These are phyloP conservation scores for Ceratitis capitata DNA, from an alignment of 1,140 invertebrate species.

Conservation along the genomic window DNA sequence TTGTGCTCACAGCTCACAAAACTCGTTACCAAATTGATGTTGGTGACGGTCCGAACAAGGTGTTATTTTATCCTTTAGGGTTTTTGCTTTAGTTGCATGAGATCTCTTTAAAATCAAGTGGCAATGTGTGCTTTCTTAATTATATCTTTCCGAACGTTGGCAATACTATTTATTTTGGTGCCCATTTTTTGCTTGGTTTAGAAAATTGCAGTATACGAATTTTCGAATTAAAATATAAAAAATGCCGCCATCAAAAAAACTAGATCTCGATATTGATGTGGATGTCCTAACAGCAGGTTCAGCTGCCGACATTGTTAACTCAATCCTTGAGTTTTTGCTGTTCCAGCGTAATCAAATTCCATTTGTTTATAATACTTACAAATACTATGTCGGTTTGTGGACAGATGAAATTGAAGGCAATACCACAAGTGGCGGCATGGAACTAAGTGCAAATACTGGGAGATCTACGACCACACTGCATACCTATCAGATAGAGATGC, in stretches of 20 bases:
- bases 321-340: conserved; percentile 55
- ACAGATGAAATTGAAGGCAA: conserved; percentile 34
- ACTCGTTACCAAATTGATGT: no score
- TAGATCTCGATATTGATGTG: conserved; percentile 51
- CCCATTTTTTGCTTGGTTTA: neutral
- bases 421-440: neutral
- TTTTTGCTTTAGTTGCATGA: no score
- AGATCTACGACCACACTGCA: conserved; percentile 37
- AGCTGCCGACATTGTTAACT: conserved; percentile 54
- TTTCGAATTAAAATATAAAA: neutral
- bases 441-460: neutral
- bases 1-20: no score
- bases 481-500: conserved; percentile 51
- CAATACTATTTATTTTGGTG: neutral
- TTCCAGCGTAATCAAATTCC: conserved; percentile 60
- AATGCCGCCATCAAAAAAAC: conserved; percentile 45
- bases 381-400: conserved; percentile 59
- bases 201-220: neutral
- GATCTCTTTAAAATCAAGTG: no score
- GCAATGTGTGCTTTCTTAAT: no score
- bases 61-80: no score
- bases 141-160: neutral
- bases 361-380: conserved; percentile 60
- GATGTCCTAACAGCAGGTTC: conserved; percentile 54
- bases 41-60: no score